Evolutionary conservation across 2,797 vertebrate genomes (phyloP).

Genomic region (Sternarchorhynchus goeldii): DNA sequence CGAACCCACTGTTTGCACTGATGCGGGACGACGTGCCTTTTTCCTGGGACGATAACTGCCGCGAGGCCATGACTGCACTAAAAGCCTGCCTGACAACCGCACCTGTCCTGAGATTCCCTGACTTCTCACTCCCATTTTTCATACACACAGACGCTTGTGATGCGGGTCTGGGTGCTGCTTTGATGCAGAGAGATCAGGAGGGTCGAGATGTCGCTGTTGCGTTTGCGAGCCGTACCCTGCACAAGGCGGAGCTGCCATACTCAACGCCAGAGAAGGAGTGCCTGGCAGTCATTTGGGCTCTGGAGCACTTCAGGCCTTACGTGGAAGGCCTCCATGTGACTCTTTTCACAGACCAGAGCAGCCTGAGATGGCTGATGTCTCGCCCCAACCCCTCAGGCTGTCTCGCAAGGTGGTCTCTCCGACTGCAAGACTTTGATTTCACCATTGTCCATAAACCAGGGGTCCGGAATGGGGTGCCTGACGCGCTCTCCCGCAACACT

Average conservation of each 20-base stretch:
- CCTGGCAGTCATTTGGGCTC: slow-evolving; percentile 1
- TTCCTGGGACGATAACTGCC: not conserved
- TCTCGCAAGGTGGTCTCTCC: not conserved
- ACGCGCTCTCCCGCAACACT: not conserved
- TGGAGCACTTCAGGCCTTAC: slow-evolving; percentile 16
- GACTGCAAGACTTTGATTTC: slow-evolving; percentile 26
- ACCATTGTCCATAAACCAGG: not conserved
- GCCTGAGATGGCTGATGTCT: slow-evolving; percentile 8
- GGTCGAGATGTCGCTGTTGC: not conserved
- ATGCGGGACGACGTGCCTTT: not conserved
- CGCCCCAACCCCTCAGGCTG: not conserved
- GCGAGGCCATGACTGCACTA: not conserved
- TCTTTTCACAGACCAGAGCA: slow-evolving; percentile 18
- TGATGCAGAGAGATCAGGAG: not conserved
- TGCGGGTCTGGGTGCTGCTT: not conserved
- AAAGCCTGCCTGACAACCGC: not conserved
- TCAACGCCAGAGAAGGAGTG: slow-evolving; percentile 4
- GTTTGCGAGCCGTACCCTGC: not conserved
- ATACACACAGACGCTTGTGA: not conserved
- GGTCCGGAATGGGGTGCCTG: not conserved
- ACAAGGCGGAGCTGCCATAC: not conserved
- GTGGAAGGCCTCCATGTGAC: slow-evolving; percentile 1
- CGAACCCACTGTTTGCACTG: not conserved
- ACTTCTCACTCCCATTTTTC: not conserved
- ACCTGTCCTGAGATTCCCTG: not conserved